Conservation (phyloP, 2,888 invertebrate species). For the Drosophila gaucha region DNA sequence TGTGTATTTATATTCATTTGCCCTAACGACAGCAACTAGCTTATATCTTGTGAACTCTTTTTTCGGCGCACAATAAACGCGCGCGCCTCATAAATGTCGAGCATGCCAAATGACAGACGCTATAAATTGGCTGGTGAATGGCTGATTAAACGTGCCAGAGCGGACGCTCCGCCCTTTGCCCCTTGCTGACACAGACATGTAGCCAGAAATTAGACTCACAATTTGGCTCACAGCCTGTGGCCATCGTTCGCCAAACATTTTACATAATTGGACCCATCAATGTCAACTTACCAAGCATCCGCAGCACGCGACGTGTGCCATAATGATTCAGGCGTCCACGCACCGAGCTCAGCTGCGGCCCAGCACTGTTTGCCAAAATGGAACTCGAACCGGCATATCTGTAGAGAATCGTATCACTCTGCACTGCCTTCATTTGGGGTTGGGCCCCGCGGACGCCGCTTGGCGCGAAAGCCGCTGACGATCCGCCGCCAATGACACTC, state of each 20-base stretch:
- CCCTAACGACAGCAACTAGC: slow-evolving; percentile 8
- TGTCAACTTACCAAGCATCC: slow-evolving; percentile 90
- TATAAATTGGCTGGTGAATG: slow-evolving; percentile 64
- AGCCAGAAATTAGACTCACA: slow-evolving; percentile 36
- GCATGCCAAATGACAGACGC: slow-evolving; percentile 51
- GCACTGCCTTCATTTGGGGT: slow-evolving; percentile 58
- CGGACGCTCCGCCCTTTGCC: not conserved
- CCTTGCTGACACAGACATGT: slow-evolving; percentile 31
- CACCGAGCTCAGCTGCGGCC: slow-evolving; percentile 86
- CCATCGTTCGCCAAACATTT: slow-evolving; percentile 15
- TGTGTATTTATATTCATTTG: slow-evolving; percentile 25
- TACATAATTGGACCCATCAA: slow-evolving; percentile 15
- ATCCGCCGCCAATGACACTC: slow-evolving; percentile 73
- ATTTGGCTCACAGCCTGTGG: slow-evolving; percentile 43
- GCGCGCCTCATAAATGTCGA: slow-evolving; percentile 55
- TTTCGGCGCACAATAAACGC: slow-evolving; percentile 37
- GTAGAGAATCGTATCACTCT: slow-evolving; percentile 77
- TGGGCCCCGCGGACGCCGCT: slow-evolving; percentile 85
- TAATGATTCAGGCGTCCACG: slow-evolving; percentile 85
- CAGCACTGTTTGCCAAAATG: slow-evolving; percentile 54
- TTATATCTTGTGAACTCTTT: slow-evolving; percentile 5
- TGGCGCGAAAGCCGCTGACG: slow-evolving; percentile 70
- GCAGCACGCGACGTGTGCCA: slow-evolving; percentile 89
- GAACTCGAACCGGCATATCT: slow-evolving; percentile 82
- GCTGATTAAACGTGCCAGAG: slow-evolving; percentile 61